A percentile compares a stretch with the other conserved stretches of the same genome.
These are phyloP conservation scores for Prunella fulvescens DNA, from an alignment of 2,113 vertebrate genomes.

Conservation along the genomic window DNA sequence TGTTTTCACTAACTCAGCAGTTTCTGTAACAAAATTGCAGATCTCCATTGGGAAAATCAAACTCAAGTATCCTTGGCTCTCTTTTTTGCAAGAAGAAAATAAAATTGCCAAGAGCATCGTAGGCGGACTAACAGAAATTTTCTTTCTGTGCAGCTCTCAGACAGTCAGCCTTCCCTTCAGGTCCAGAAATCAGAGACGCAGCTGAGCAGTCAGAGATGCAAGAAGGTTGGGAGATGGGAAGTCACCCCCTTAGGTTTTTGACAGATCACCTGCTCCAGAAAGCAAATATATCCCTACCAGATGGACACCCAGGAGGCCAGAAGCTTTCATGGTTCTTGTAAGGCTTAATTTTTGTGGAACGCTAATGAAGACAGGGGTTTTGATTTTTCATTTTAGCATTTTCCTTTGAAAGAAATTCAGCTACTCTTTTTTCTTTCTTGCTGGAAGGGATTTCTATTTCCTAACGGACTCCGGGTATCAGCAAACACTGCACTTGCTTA, in stretches of 20 bases:
- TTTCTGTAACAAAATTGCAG: conserved; percentile 34
- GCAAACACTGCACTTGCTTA: background rate
- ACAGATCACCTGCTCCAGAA: background rate
- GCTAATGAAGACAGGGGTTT: background rate
- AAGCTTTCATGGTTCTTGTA: background rate
- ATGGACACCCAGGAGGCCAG: background rate
- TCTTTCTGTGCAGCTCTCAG: background rate
- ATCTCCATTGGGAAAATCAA: conserved; percentile 37
- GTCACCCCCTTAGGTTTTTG: background rate
- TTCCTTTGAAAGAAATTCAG: background rate
- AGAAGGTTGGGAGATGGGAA: background rate
- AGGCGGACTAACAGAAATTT: background rate
- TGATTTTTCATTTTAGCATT: background rate
- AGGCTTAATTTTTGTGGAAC: background rate
- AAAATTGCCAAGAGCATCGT: background rate
- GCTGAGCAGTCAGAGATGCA: background rate
- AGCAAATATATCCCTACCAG: background rate
- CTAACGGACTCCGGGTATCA: background rate
- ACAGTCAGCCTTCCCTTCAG: background rate
- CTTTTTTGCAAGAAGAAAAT: background rate
- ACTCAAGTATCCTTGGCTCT: conserved; percentile 16
- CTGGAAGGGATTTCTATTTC: conserved; percentile 22
- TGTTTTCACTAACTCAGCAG: conserved; percentile 22
- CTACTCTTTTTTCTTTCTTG: background rate
- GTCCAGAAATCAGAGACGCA: background rate